phyloP scores from a whole-genome alignment of 2,888 invertebrate genomes.

The Apeira syringaria region DNA sequence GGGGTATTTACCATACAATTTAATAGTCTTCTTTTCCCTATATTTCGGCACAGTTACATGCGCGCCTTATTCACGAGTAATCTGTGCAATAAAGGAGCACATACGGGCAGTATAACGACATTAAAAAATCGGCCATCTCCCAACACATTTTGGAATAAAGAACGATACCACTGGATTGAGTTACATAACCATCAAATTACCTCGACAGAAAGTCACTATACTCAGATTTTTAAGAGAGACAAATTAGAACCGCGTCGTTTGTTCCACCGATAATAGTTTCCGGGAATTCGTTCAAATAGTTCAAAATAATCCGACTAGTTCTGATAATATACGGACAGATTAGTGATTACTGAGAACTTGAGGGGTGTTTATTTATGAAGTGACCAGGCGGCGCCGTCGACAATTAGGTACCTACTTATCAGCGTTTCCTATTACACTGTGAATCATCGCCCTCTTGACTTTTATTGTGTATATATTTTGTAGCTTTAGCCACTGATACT shows the following conservation, averaged over 20 bases:
- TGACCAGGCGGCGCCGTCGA: slow-evolving; percentile 41
- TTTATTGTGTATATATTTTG: slow-evolving; percentile 33
- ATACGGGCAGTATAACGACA: no score
- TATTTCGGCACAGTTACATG: no score
- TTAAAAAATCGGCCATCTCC: no score
- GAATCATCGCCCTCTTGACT: slow-evolving; percentile 34
- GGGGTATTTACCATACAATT: no score
- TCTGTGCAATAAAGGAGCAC: no score
- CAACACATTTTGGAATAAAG: no score
- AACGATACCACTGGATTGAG: slow-evolving; percentile 1
- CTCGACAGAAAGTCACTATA: no score
- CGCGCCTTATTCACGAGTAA: no score
- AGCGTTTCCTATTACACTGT: slow-evolving; percentile 50
- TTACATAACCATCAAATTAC: slow-evolving; percentile 8
- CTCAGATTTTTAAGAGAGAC: slow-evolving; percentile 13
- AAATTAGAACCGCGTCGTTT: slow-evolving; percentile 17
- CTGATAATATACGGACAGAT: no score
- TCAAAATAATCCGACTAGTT: slow-evolving; percentile 37
- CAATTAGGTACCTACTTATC: no score
- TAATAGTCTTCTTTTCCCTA: no score
- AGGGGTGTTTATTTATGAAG: slow-evolving; percentile 52
- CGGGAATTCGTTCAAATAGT: slow-evolving; percentile 38
- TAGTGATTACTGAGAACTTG: slow-evolving; percentile 48
- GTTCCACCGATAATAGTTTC: slow-evolving; percentile 42
- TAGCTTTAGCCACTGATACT: no score